Base-by-base conservation (phyloP, 2,888 invertebrate genomes). In the Tenthredo livida region DNA sequence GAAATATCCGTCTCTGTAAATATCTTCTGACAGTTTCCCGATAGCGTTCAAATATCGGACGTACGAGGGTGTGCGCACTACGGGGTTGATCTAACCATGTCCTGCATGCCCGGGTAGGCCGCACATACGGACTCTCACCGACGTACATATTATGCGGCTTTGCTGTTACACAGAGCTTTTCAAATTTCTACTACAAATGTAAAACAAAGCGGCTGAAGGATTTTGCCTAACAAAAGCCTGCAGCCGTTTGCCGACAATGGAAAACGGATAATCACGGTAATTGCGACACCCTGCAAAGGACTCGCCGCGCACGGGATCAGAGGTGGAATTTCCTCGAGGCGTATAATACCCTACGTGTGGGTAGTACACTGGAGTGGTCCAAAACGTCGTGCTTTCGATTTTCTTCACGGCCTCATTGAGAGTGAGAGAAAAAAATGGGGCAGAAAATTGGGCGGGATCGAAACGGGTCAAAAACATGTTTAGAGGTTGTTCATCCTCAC, bases 211-310 rank as follows among this genome's bases (percentile, higher is more conserved):
- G 5, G 12, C 10, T 10, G 5, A 43, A 43, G 73, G 5, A 25
- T 47, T 73, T 43, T 73, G 9, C 9, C 25, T 21, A 15, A 77
- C 77, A 54, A 77, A 77, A 54, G 77, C 77, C n/a, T n/a, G n/a
- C 54, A 54, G 25, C 54, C 77, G 77, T 77, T 77, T 77, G 47
- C 77, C 33, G 29, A 77, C 77, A 77, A 77, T 77, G 54, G 77
- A 54, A 54, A 77, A 77, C 77, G 47, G 54, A 50, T 77, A 77
- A 77, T 77, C 77, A 29, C 77, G 77, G n/a, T 77, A 77, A 77
- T 77, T 77, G 54, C 50, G 54, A 77, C 54, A 77, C 75, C 75
- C 47, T 47, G 43, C 10, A 43, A 75, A 75, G 37, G 47, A 25
- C 75, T 15, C 25, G 12, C 25, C 50, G 12, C 29, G n/a, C 15